Conservation (phyloP, 2,888 invertebrate species). For the Clostera curtula region DNA sequence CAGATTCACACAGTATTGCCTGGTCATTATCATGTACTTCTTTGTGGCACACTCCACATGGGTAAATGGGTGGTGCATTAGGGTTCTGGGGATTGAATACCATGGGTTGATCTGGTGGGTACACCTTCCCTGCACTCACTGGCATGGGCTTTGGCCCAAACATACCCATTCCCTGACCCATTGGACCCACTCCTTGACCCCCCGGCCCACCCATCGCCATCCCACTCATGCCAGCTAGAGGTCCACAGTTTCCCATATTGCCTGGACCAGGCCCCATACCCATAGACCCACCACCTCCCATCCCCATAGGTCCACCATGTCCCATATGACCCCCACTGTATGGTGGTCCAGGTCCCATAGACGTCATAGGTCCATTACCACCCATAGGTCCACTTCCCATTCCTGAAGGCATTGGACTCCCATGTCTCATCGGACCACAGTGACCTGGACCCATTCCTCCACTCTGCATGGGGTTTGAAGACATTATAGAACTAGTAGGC, state of each 20-base stretch:
- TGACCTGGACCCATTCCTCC: constrained; percentile 69
- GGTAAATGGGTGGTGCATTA: constrained; percentile 98
- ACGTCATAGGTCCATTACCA: constrained; percentile 64
- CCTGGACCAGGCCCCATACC: constrained; percentile 66
- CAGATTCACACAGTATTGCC: constrained; percentile 97
- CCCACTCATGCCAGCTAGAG: constrained; percentile 69
- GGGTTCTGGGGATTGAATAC: constrained; percentile 99
- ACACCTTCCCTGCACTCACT: constrained; percentile 92
- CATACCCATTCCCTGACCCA: constrained; percentile 76
- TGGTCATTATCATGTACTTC: constrained; percentile 99
- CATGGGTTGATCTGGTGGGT: constrained; percentile 97
- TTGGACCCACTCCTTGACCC: constrained; percentile 73
- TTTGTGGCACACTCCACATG: constrained; percentile 98
- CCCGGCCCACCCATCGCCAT: constrained; percentile 71
- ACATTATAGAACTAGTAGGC: constrained; percentile 72
- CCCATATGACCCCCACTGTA: constrained; percentile 69
- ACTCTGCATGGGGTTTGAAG: constrained; percentile 67
- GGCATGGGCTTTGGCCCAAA: constrained; percentile 93
- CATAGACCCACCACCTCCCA: constrained; percentile 65
- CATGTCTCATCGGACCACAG: constrained; percentile 72
- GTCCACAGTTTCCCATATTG: constrained; percentile 69
- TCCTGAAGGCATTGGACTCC: constrained; percentile 72
- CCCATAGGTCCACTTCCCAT: constrained; percentile 76
- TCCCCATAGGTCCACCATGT: constrained; percentile 69
- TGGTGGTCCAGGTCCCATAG: constrained; percentile 67